A percentile compares a stretch with the other conserved stretches of the same genome.
phyloP scores from a whole-genome alignment of 2,113 vertebrate species.

The Nestor notabilis region DNA sequence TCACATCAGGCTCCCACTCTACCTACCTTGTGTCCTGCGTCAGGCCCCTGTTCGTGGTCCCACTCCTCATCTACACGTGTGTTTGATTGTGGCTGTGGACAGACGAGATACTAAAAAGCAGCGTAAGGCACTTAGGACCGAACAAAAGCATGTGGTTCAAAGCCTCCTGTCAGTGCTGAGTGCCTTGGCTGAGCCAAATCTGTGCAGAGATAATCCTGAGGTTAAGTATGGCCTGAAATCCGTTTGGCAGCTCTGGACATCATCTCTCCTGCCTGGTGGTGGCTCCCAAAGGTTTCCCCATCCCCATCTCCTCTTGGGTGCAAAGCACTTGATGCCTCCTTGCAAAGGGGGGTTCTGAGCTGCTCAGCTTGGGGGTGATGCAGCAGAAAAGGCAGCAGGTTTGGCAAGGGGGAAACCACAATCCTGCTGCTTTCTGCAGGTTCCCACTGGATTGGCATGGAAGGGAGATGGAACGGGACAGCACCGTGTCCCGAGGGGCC shows the following conservation, averaged over 20 bases:
- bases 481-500: neutral
- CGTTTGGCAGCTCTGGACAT: neutral
- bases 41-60: neutral
- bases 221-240: neutral
- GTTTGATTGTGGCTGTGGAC: neutral
- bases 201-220: neutral
- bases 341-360: neutral
- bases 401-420: neutral
- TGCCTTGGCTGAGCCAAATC: accelerated
- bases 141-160: neutral
- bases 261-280: neutral
- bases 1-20: accelerated
- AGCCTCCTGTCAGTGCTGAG: neutral
- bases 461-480: neutral
- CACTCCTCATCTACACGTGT: neutral
- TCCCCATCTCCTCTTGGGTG: neutral
- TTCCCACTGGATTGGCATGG: neutral
- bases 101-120: neutral
- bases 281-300: accelerated
- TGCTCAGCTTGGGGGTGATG: accelerated
- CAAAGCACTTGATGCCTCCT: neutral
- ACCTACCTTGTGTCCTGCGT: accelerated
- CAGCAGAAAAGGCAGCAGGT: neutral
- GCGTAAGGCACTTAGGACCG: accelerated
- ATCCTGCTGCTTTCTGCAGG: neutral